phyloP scores from a whole-genome alignment of 1,140 invertebrate genomes.

The Probaryconus sp. region DNA sequence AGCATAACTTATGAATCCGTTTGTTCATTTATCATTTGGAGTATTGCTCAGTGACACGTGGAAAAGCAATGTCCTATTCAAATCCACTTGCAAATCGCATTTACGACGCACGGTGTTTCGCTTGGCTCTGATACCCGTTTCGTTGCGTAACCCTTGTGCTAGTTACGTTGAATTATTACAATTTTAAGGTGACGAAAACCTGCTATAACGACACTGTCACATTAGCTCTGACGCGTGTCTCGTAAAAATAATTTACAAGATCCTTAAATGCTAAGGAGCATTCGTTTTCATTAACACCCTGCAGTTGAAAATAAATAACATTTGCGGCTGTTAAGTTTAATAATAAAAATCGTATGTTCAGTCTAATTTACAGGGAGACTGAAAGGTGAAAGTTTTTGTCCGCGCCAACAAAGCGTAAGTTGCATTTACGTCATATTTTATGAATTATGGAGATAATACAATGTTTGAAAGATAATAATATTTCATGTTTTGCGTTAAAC shows the following conservation, averaged over 20 bases:
- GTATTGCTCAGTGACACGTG: conserved; percentile 14
- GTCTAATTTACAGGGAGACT: conserved; percentile 38
- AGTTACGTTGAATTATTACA: conserved; percentile 35
- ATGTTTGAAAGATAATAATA: too few species aligned
- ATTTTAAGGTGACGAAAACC: conserved; percentile 30
- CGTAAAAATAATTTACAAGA: conserved; percentile 37
- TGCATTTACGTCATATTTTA: conserved; percentile 2
- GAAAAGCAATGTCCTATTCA: conserved; percentile 35
- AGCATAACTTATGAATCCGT: conserved; percentile 39
- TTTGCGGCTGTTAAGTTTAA: neutral
- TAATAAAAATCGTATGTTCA: conserved; percentile 10
- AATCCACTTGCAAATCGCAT: conserved; percentile 37
- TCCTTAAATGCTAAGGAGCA: conserved; percentile 23
- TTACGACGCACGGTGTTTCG: too few species aligned
- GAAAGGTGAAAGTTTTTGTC: conserved; percentile 35
- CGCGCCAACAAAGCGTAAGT: neutral
- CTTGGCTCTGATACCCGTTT: too few species aligned
- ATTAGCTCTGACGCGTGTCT: conserved; percentile 32
- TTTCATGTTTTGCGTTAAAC: too few species aligned
- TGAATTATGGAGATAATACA: too few species aligned
- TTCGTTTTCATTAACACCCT: conserved; percentile 38
- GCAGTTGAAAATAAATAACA: conserved; percentile 11
- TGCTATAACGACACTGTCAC: conserved; percentile 29
- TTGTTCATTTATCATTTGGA: conserved; percentile 40
- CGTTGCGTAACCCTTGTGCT: conserved; percentile 38